Base-by-base conservation (phyloP, 2,797 vertebrate species). In the Glyptemys insculpta region DNA sequence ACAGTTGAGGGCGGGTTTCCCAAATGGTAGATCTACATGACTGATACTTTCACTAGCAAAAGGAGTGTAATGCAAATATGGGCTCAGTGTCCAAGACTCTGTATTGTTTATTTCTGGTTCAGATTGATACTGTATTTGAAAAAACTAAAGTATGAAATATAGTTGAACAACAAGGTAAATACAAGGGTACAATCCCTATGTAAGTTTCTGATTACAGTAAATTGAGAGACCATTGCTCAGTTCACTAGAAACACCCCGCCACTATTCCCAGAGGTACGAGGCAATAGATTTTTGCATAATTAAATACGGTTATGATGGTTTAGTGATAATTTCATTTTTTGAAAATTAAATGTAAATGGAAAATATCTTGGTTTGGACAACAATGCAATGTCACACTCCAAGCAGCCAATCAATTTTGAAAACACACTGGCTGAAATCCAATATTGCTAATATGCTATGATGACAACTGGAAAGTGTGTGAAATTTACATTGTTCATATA, bases 401-500 rank as follows among this genome's bases (percentile, higher is more conserved):
- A 23, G 41, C n/a, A 89, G 4, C 23, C 89, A 85, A 15, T n/a
- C 49, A 5, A 16, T 49, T 78, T 78, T 78, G 47, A 78, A 78
- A 49, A 25, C 14, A 49, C 5, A 15, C 12, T 4, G 23, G 79
- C 50, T 21, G 81, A 62, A 82, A 86, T 23, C 4, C 57, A 79
- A 57, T 12, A 34, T 0, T n/a, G 37, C 25, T 1, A 65, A 25
- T 3, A 23, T 14, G 19, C 50, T 18, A 59, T 12, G 44, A 27
- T 6, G 9, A 80, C 41, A 72, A 16, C 27, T 29, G 27, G 37
- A 53, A 76, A 7, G 16, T 0, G 2, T 23, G 25, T 37, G 3
- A 79, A 3, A 62, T 9, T n/a, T 34, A 34, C 2, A 1, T n/a
- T 89, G 16, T 2, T 4, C 6, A 1, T 15, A 0, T 2, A 49